Base-by-base conservation (phyloP, 2,113 vertebrate genomes). In the Gasterosteus aculeatus region DNA sequence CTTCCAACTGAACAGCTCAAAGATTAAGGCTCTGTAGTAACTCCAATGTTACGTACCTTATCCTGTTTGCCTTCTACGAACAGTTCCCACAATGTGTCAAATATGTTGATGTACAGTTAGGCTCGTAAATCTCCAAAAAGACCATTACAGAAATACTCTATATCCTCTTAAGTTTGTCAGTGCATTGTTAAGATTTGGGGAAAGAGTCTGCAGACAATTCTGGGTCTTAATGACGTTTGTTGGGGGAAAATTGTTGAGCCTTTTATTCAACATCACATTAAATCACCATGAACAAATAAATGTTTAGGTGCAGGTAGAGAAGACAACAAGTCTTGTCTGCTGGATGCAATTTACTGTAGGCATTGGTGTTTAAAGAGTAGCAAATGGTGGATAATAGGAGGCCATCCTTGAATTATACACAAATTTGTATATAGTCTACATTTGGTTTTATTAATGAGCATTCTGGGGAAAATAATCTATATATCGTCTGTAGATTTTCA, bases 211-310 rank as follows among this genome's bases (percentile, higher is more conserved):
- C 47, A 63, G 22, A 72, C n/a, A 35, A 26, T 31, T 39, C 14
- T 53, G 15, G 47, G 31, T 66, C 19, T 39, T n/a, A 57, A 33
- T 41, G 63, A 11, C 51, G 4, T 66, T 39, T 26, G 22, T 26
- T 26, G 22, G 22, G 22, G 22, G 22, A 26, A 26, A 26, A 26
- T 26, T 26, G 1, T 26, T 26, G 22, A 26, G 22, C 22, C 22
- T 26, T 26, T 26, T 26, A 66, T 60, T 60, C 41, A n/a, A 18
- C n/a, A 53, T 76, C 22, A 47, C 53, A 69, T 64, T 39, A 35
- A 26, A 51, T 63, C 38, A 42, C 33, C 22, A 42, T 53, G 31
- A 14, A 39, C 49, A 75, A 72, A 26, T 44, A 5, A 33, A 33
- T 63, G 38, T 53, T n/a, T n/a, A 10, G 29, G 46, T 61, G 38